Percentiles rank a stretch among this genome's conserved stretches.
These are phyloP conservation scores for Alviniconcha marisindica DNA, from an alignment of 1,140 invertebrate species.

Conservation along the genomic window DNA sequence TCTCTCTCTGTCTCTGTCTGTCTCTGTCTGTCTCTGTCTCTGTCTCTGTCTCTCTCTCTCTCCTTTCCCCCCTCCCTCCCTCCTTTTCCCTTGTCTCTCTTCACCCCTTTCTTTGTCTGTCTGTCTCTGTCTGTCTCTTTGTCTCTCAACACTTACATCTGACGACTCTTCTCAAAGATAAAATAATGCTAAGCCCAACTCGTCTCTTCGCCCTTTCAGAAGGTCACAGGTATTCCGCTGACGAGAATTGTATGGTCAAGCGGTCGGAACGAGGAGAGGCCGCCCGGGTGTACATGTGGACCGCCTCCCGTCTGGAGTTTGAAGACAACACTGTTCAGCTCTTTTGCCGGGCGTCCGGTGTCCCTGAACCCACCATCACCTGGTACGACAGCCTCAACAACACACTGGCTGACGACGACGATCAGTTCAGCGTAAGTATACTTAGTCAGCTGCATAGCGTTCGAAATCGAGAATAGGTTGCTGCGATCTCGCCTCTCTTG, in stretches of 20 bases:
- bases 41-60: too few relatives aligned
- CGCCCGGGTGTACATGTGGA: slow-evolving; percentile 77
- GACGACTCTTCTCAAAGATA: too few relatives aligned
- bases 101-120: too few relatives aligned
- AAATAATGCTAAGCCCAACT: too few relatives aligned
- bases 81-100: too few relatives aligned
- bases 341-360: slow-evolving; percentile 83
- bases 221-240: slow-evolving; percentile 8
- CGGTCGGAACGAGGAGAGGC: slow-evolving; percentile 46
- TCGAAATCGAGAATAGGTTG: background rate
- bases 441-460: background rate
- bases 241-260: slow-evolving; percentile 7
- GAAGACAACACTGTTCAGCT: slow-evolving; percentile 82
- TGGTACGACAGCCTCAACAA: slow-evolving; percentile 79
- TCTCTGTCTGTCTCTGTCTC: too few relatives aligned
- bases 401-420: slow-evolving; percentile 40
- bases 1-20: too few relatives aligned
- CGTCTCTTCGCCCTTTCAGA: too few relatives aligned
- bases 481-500: background rate
- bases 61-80: too few relatives aligned
- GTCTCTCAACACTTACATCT: too few relatives aligned
- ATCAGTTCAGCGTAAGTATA: slow-evolving; percentile 48
- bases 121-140: too few relatives aligned
- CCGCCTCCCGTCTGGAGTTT: slow-evolving; percentile 75
- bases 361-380: slow-evolving; percentile 80